phyloP scores from a whole-genome alignment of 64 coral and sea anemone genomes.

The Pachyseris speciosa region DNA sequence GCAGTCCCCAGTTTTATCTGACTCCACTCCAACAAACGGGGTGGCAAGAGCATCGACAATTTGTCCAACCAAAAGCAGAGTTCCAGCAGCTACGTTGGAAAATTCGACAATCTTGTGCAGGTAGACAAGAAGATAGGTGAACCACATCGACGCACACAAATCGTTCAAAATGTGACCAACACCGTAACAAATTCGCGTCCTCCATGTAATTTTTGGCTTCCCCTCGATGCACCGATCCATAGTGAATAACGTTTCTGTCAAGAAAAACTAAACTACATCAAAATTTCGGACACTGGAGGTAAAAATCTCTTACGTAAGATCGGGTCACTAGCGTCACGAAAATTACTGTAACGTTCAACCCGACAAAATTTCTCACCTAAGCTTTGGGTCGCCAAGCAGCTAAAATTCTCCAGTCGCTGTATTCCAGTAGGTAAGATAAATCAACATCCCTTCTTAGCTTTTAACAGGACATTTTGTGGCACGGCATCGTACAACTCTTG shows the following conservation, averaged over 20 bases:
- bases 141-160: constrained; percentile 98
- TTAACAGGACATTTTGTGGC: too few species aligned
- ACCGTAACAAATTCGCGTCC: constrained; percentile 85
- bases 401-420: too few species aligned
- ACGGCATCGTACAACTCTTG: too few species aligned
- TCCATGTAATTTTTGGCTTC: constrained; percentile 14
- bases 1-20: constrained; percentile 84
- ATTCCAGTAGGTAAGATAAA: neutral
- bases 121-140: constrained; percentile 90
- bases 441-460: neutral
- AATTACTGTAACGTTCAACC: neutral
- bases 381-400: too few species aligned
- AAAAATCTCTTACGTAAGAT: too few species aligned
- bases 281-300: too few species aligned
- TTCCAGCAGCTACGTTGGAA: constrained; percentile 76
- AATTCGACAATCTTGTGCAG: constrained; percentile 85
- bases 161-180: constrained; percentile 97
- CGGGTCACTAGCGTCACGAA: too few species aligned
- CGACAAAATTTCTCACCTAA: neutral
- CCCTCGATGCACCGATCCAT: neutral
- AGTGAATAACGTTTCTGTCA: neutral
- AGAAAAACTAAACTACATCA: neutral
- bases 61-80: constrained; percentile 93
- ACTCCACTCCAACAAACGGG: constrained; percentile 94
- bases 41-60: constrained; percentile 89